Conservation (phyloP, 2,797 vertebrate species). For the Salmo trutta region DNA sequence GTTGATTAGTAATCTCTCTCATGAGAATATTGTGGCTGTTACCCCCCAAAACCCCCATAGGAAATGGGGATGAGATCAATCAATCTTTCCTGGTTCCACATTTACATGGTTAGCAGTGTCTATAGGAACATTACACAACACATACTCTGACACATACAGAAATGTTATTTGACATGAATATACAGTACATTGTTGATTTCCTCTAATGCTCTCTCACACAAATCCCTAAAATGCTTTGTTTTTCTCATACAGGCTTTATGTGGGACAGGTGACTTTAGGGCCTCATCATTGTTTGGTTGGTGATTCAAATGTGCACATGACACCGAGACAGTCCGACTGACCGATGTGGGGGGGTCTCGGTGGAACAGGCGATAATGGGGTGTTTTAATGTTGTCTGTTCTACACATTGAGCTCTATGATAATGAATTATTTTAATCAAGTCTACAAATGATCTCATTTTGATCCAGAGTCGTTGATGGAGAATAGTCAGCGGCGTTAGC, state of each 20-base stretch:
- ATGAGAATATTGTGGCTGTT: constrained; percentile 26
- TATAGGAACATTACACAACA: constrained; percentile 10
- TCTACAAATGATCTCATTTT: constrained; percentile 48
- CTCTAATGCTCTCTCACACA: neutral
- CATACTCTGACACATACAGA: neutral
- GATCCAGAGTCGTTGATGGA: constrained; percentile 3
- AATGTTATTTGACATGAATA: neutral
- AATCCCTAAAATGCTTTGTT: neutral
- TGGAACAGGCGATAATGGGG: neutral
- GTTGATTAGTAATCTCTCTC: constrained; percentile 61
- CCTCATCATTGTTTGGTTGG: neutral
- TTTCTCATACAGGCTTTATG: neutral
- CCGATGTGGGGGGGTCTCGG: neutral
- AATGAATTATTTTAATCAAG: constrained; percentile 63
- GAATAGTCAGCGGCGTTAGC: constrained; percentile 48
- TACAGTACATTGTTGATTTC: neutral
- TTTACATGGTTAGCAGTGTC: constrained; percentile 7
- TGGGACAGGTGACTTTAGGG: neutral
- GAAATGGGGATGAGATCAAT: constrained; percentile 52
- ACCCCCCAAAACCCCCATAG: neutral
- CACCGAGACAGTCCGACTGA: constrained; percentile 15
- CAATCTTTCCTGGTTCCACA: constrained; percentile 39
- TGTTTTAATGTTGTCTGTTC: constrained; percentile 9
- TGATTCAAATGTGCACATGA: constrained; percentile 15
- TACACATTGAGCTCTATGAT: constrained; percentile 46